Base-by-base conservation (phyloP, 2,888 invertebrate species). In the Ecliptopera silaceata region DNA sequence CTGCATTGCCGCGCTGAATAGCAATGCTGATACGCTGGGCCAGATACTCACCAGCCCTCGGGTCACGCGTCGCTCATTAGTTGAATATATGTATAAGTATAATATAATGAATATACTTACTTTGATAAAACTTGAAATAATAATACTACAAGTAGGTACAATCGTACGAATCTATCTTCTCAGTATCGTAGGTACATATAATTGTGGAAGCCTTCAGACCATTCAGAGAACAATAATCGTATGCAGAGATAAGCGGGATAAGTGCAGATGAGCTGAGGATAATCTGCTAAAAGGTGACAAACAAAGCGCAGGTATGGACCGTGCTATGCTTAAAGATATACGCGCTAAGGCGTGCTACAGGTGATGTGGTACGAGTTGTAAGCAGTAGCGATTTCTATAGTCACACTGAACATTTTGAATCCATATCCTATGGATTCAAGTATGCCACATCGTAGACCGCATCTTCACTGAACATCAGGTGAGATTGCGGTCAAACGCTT, bases 221-320 rank as follows among this genome's bases (percentile, higher is more conserved):
- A 42, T 44, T 48, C 43, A 42, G 20, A 47, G 36, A 8, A 63
- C 61, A 61, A 60, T 47, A 57, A 59, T 59, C 63, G 56, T 44
- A 52, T 56, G 61, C 53, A 32, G 45, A 38, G 59, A 59, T 58
- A 42, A 39, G 42, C 44, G 15, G 49, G 58, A 56, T 59, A 29
- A 61, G 44, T 20, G 18, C 36, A 43, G 58, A 56, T 64, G 42
- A 66, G 60, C 42, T 43, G 53, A 41, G 62, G 62, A 54, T 66
- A 56, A 66, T 52, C 61, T 43, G 53, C 8, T 60, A 60, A 64
- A 65, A 65, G 65, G 65, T 62, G 65, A 60, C 56, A 60, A 58
- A 64, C 58, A 65, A 62, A 15, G 53, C n/a, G n/a, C 49, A 56
- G 52, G 55, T 55, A 51, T 49, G 29, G 15, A 45, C 18, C 39